Conservation (phyloP, 2,888 invertebrate genomes). For the Fragum whitleyi region DNA sequence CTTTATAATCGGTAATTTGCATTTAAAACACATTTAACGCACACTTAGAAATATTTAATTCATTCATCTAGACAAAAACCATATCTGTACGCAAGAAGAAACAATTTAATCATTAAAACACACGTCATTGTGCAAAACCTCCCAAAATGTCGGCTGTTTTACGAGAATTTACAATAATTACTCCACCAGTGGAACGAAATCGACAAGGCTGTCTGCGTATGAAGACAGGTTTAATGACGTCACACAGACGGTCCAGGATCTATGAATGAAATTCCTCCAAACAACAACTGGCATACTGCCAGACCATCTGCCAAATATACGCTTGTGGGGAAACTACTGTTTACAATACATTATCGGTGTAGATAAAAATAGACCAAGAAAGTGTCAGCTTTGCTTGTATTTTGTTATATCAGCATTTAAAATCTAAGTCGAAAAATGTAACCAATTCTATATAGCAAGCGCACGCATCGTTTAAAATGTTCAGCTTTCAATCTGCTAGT, state of each 20-base stretch:
- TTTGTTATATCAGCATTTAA: no score
- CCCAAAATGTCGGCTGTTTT: background rate
- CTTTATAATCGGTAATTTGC: no score
- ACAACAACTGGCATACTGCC: background rate
- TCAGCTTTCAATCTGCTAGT: no score
- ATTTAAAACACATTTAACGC: no score
- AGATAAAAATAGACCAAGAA: background rate
- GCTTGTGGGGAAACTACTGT: background rate
- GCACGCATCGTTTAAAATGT: no score
- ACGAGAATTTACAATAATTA: background rate
- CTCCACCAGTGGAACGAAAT: conserved; percentile 2
- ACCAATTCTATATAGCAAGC: no score
- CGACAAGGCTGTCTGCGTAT: conserved; percentile 9
- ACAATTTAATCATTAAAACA: background rate
- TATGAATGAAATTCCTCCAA: conserved; percentile 9
- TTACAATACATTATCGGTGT: conserved; percentile 1
- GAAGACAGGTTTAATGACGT: conserved; percentile 3
- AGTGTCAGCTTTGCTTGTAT: no score
- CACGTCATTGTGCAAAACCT: conserved; percentile 4
- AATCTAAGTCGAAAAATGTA: no score
- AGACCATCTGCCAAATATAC: background rate
- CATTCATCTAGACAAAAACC: no score
- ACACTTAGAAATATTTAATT: no score
- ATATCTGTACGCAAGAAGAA: background rate
- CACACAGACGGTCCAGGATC: background rate